Evolutionary conservation across 92 coral and sea anemone genomes (phyloP), one percentile per base, ranked within the genome.

Genomic region (Muricea muricata): DNA sequence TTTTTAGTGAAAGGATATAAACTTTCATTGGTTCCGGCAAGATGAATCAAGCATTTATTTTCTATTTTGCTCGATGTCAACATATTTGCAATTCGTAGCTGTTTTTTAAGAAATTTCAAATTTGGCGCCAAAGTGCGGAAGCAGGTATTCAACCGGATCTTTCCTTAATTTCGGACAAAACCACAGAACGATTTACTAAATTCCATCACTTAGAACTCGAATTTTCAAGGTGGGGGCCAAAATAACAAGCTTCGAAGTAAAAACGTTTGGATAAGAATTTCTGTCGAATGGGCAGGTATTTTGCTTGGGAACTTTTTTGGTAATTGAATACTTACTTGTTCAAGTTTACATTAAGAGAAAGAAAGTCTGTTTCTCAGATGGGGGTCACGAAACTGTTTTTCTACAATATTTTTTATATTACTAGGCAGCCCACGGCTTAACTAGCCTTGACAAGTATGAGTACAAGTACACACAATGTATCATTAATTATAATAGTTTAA

Each of bases 301-400:
- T 29, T 35, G 18, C 35, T 31, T 46, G 75, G 75, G 35, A 69
- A 46, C 35, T 69, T 69, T 65, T 69, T 6, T 69, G 48, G n/a
- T 69, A 32, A 69, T 34, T 23, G 35, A 69, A 7, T 69, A 40
- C 23, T n/a, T n/a, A n/a, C n/a, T 0, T 30, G 25, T 40, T 10
- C 13, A 65, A 24, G 35, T 65, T 24, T 37, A 65, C 13, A 29
- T 65, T 14, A 65, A 4, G 6, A 65, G 15, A 17, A 8, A 65
- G 72, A 33, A 65, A 20, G 28, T 8, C 35, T 23, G 28, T 65
- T 65, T 65, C 72, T 37, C 31, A 65, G 46, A 69, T 69, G 75
- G 75, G 75, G 75, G 75, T 69, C 75, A 32, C 24, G 75, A 69
- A 69, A 69, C 8, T 40, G 52, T n/a, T 40, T 69, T 31, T 31